Evolutionary conservation across 1,140 invertebrate species (phyloP), one percentile per base, ranked within the genome.

Genomic region (Zaprionus camerounensis): DNA sequence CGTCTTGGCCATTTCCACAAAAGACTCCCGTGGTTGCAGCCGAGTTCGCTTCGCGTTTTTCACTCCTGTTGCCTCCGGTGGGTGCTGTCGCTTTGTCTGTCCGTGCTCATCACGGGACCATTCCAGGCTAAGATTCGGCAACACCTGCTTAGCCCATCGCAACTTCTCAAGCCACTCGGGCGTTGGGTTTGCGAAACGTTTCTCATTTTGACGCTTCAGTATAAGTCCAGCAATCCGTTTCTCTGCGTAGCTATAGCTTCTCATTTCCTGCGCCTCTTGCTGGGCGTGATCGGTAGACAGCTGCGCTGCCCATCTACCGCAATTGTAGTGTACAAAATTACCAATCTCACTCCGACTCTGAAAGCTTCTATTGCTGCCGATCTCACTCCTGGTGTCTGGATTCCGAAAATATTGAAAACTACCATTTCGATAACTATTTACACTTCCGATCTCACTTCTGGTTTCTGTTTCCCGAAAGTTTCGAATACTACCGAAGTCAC

Each of bases 71-170:
- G 3, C 24, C 6, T 57, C 65, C 7, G n/a, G 17, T 1, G 53
- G 5, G 17, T 22, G 9, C 13, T 56, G 65, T 12, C 65, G 20
- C 24, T 67, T 67, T 2, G 31, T 15, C 13, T 28, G 41, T 46
- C n/a, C n/a, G 6, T 46, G n/a, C 41, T 17, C 41, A 9, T 46
- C n/a, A 3, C 41, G n/a, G 31, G 22, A 31, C 15, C 51, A 26
- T 3, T 17, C 28, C 20, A 44, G 64, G 12, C 51, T 36, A 6
- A 38, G 26, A 20, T 55, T 56, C 2, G 64, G 64, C 3, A 66
- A n/a, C 13, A 66, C 64, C 3, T 2, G 22, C n/a, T 28, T 28
- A 6, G 64, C 64, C 64, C 64, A 66, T 3, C n/a, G 22, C 12
- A 66, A 17, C 22, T 56, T 66, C 3, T 28, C 12, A 1, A 56